A percentile compares a stretch with the other conserved stretches of the same genome.
phyloP scores from a whole-genome alignment of 1,140 invertebrate species.

The Diachasma alloeum region DNA sequence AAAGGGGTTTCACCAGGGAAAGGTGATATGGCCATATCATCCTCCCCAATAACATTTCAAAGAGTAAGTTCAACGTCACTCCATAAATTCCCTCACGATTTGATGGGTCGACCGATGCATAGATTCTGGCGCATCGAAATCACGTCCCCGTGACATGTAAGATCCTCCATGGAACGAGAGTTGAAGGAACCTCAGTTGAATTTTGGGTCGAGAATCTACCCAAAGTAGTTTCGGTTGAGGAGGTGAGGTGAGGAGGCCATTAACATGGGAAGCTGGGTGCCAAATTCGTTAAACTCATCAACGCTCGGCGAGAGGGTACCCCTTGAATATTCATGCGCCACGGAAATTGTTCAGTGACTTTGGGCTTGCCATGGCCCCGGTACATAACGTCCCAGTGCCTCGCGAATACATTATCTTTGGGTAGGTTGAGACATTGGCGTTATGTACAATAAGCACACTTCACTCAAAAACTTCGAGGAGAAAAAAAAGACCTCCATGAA shows the following conservation, averaged over 20 bases:
- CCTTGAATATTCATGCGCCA: constrained; percentile 30
- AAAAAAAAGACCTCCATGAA: neutral
- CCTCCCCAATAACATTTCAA: neutral
- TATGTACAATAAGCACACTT: neutral
- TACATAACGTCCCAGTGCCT: neutral
- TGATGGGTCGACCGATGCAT: too few relatives aligned
- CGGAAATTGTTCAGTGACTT: constrained; percentile 34
- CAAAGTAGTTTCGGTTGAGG: constrained; percentile 7
- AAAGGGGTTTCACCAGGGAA: too few relatives aligned
- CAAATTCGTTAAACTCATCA: constrained; percentile 37
- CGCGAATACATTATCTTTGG: constrained; percentile 2
- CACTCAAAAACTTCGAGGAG: neutral
- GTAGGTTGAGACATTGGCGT: neutral
- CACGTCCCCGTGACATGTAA: neutral
- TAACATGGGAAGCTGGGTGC: constrained; percentile 38
- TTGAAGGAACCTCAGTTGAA: constrained; percentile 20
- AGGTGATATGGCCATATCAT: too few relatives aligned
- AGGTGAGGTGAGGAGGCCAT: constrained; percentile 23
- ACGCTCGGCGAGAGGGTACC: constrained; percentile 22
- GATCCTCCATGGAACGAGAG: constrained; percentile 29
- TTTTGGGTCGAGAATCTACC: neutral
- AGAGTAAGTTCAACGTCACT: neutral
- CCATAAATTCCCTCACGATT: too few relatives aligned
- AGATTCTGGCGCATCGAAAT: neutral
- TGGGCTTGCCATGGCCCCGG: neutral